Evolutionary conservation across 2,113 vertebrate genomes (phyloP), one percentile per base, ranked within the genome.

Genomic region (Phrynosoma platyrhinos): DNA sequence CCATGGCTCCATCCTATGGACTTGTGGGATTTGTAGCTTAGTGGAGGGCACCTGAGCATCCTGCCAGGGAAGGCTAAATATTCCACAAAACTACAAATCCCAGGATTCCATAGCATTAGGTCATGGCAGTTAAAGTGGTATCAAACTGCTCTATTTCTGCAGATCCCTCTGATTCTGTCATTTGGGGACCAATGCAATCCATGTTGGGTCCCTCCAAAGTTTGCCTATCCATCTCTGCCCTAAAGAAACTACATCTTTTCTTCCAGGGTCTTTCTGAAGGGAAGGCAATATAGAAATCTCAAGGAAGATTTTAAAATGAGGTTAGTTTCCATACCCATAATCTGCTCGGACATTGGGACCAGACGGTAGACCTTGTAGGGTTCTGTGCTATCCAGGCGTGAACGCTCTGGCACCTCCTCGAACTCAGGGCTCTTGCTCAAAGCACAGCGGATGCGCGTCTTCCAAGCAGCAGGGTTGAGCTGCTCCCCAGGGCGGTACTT

Each of bases 331-430:
- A 82, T 47, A 88, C 90, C 66, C 1, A 6, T 2, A 0, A 0
- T 0, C 68, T 98, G 97, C 87, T 98, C 97, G 9, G 72, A 90
- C 74, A 89, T 4, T 0, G 97, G 97, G 0, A 98, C 96, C 52
- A 99, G 96, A 13, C 96, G 97, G 77, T 99, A 99, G 1, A 99
- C 98, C 91, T 98, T 99, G 94, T 98, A 99, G 0, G 98, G 98
- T 84, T 98, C 98, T 0, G 97, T 96, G 80, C 97, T 97, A 88
- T 98, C 98, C 91, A 98, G 94, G 87, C 97, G 97, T 32, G 97
- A 96, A 6, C 95, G 96, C 0, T 96, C 94, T 1, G 90, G 92
- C 83, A 98, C 96, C 91, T 99, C 98, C 12, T 87, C 72, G 75
- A 99, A 98, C 94, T 99, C 98, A 0, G 96, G 82, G 74, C 98